Evolutionary conservation across 2,113 vertebrate species (phyloP), one percentile per base, ranked within the genome.

Genomic region (Harpagus bidentatus): DNA sequence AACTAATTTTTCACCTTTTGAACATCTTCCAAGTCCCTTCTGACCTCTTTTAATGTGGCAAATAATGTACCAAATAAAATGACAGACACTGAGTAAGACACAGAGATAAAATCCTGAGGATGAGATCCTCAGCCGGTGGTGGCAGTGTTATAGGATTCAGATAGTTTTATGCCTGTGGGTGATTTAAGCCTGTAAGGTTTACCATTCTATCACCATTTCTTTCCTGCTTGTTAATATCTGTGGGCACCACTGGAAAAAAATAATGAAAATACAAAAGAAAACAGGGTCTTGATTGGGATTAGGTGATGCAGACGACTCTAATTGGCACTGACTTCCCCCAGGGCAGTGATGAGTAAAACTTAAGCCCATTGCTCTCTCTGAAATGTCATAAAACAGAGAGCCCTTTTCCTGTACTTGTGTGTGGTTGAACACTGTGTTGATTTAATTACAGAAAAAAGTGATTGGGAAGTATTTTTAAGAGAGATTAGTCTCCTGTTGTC

Each of bases 401-500:
- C 2, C 32, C 16, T 95, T 88, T 77, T 78, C 34, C 59, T 63
- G 21, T 66, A 50, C 42, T 72, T 90, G 29, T 50, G 36, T 88
- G 93, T 77, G n/a, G 9, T 29, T 73, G 70, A 85, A 95, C 76
- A 72, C 10, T 82, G 25, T 78, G 42, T 90, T 95, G 80, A 95
- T 95, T 96, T 97, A 96, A 97, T 95, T 96, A 91, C 36, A 90
- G 36, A 13, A 91, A 95, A 83, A 94, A 76, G 67, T 84, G 86
- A 96, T 93, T 97, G 81, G 86, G 62, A 98, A 96, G 31, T 95
- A 66, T 90, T 97, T 97, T 97, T 95, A 93, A 95, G 73, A 97
- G 69, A 96, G 96, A 93, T 96, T 97, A 96, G 86, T 95, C 94
- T 97, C 47, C 71, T 22, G 21, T 95, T 98, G 91, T 97, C 91